These are phyloP conservation scores for Anas capensis DNA, from an alignment of 2,797 vertebrate species.

Conservation along the genomic window DNA sequence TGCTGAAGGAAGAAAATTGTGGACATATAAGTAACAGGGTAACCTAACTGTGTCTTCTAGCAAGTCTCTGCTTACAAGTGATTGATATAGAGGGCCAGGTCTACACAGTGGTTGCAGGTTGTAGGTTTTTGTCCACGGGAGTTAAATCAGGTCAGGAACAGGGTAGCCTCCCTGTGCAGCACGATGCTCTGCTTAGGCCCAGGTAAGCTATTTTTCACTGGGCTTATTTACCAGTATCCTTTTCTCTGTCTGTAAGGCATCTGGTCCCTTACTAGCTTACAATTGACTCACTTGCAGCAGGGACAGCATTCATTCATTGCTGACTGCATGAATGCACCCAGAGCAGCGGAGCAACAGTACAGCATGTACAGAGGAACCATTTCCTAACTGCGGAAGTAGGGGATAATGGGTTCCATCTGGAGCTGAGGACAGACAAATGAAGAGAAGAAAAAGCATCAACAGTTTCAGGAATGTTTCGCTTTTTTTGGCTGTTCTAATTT, in stretches of 20 bases:
- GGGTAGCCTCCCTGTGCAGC: not conserved
- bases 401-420: slow-evolving; percentile 52
- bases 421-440: slow-evolving; percentile 22
- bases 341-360: not conserved
- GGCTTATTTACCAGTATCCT: not conserved
- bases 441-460: not conserved
- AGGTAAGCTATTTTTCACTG: not conserved
- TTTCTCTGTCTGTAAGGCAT: not conserved
- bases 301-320: not conserved
- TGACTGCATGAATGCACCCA: not conserved
- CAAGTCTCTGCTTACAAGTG: not conserved
- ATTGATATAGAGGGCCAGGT: not conserved
- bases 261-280: not conserved
- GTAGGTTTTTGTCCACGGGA: not conserved
- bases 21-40: not conserved
- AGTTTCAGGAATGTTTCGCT: slow-evolving; percentile 24
- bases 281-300: not conserved
- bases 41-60: not conserved
- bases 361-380: not conserved
- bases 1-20: not conserved
- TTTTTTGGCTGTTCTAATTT: slow-evolving; percentile 20
- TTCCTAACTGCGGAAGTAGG: slow-evolving; percentile 42
- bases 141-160: not conserved
- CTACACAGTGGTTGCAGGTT: not conserved
- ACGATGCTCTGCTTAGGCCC: not conserved